phyloP scores from a whole-genome alignment of 1,140 invertebrate genomes.

The Orius insidiosus region DNA sequence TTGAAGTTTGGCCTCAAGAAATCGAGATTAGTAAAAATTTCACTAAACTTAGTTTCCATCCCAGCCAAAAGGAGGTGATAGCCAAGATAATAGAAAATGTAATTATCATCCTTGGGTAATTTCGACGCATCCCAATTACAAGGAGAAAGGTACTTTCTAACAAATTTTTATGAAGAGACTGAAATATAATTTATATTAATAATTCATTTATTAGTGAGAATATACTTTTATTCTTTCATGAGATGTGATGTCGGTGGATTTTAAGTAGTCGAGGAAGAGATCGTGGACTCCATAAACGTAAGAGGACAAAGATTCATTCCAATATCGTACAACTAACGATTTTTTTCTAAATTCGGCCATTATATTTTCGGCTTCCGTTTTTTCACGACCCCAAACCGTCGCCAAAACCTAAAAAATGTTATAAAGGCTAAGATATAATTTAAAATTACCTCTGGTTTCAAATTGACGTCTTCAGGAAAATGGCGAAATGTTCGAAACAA shows the following conservation, averaged over 20 bases:
- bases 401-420: constrained; percentile 29
- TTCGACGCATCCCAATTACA: constrained; percentile 31
- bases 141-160: constrained; percentile 29
- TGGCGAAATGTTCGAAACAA: constrained; percentile 30
- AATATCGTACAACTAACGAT: constrained; percentile 30
- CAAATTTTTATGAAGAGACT: constrained; percentile 28
- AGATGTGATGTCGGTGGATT: constrained; percentile 18
- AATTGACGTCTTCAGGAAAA: constrained; percentile 35
- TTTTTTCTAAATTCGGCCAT: constrained; percentile 33
- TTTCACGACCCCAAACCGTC: constrained; percentile 29
- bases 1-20: constrained; percentile 38
- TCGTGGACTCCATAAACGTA: constrained; percentile 40
- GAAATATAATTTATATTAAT: too few relatives aligned
- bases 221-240: constrained; percentile 18
- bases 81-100: constrained; percentile 41
- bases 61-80: constrained; percentile 36
- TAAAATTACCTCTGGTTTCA: constrained; percentile 30
- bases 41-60: constrained; percentile 27
- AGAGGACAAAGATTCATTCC: constrained; percentile 28
- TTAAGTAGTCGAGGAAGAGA: constrained; percentile 30
- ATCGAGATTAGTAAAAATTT: constrained; percentile 39
- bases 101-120: constrained; percentile 35
- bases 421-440: constrained; percentile 12
- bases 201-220: too few relatives aligned
- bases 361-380: constrained; percentile 29